A percentile compares a stretch with the other conserved stretches of the same genome.
phyloP scores from a whole-genome alignment of 2,113 vertebrate species.

The Hymenochirus boettgeri region DNA sequence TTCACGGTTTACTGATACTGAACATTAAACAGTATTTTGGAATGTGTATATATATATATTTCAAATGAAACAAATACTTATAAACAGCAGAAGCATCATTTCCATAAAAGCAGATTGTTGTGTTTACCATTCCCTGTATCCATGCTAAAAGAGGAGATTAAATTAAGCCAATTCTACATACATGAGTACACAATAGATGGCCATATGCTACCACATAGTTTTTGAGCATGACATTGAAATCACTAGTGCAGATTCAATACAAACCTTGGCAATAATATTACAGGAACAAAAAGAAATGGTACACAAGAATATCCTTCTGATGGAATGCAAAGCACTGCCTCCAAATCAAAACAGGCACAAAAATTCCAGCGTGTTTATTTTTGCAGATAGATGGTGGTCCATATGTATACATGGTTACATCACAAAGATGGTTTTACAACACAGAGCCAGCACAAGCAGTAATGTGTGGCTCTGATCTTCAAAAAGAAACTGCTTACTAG shows the following conservation, averaged over 20 bases:
- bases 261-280: background rate
- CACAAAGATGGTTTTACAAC: too few relatives aligned
- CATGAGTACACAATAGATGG: conserved; percentile 16
- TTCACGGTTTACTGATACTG: too few relatives aligned
- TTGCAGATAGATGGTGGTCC: background rate
- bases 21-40: too few relatives aligned
- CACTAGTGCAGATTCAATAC: background rate
- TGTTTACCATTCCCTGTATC: too few relatives aligned
- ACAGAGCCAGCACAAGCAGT: background rate
- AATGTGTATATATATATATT: too few relatives aligned
- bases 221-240: conserved; percentile 19
- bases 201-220: conserved; percentile 43
- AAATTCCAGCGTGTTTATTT: background rate
- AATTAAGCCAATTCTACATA: too few relatives aligned
- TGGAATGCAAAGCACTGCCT: background rate
- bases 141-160: too few relatives aligned
- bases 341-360: background rate
- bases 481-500: background rate
- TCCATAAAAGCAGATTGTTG: too few relatives aligned
- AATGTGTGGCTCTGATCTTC: background rate
- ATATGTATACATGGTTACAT: background rate
- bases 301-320: background rate
- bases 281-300: too few relatives aligned
- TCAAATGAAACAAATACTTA: too few relatives aligned
- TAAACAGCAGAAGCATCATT: too few relatives aligned